These are phyloP conservation scores for Apis mellifera DNA, from an alignment of 1,140 invertebrate species.

Conservation along the genomic window Amel_HAv3.1 CM009931.2:22769501-22770000, in stretches of 20 bases:
- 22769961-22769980: neutral
- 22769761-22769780: neutral
- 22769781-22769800: neutral
- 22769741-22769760: no score
- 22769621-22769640: slow-evolving; percentile 10
- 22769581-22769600: slow-evolving; percentile 17
- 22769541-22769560: neutral
- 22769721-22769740: slow-evolving; percentile 7
- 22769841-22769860: neutral
- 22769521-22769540: neutral
- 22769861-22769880: neutral
- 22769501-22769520: neutral
- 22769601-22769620: slow-evolving; percentile 13
- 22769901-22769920: neutral
- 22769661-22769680: slow-evolving; percentile 1
- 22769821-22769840: slow-evolving; percentile 24
- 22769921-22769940: neutral
- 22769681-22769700: no score
- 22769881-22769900: neutral
- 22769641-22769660: neutral
- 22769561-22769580: slow-evolving; percentile 18
- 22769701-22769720: slow-evolving; percentile 5
- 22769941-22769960: neutral
- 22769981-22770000: slow-evolving; percentile 8
- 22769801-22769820: neutral